phyloP scores from a whole-genome alignment of 2,113 vertebrate species.

The Callaeas wilsoni region DNA sequence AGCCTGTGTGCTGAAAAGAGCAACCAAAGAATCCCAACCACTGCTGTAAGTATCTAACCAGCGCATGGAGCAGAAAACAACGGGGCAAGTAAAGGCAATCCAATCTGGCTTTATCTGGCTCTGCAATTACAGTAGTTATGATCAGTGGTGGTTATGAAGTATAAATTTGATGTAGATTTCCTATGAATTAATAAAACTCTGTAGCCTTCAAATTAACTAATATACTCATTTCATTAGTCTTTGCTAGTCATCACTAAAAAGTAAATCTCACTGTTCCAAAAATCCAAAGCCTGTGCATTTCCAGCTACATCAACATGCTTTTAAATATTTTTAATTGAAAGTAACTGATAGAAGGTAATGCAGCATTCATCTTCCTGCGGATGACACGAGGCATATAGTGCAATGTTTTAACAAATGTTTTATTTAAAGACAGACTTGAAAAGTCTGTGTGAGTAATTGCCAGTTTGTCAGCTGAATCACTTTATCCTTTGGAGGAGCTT shows the following conservation, averaged over 20 bases:
- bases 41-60: not conserved
- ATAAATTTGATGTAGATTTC: not conserved
- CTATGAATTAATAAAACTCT: not conserved
- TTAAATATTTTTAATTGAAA: constrained; percentile 56
- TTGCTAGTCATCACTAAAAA: not conserved
- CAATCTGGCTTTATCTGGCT: not conserved
- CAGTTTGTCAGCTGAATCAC: constrained; percentile 71
- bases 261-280: not conserved
- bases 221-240: not conserved
- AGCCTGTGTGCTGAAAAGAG: not conserved
- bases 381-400: constrained; percentile 36
- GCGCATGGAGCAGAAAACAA: not conserved
- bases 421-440: constrained; percentile 68
- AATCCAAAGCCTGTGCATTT: not conserved
- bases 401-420: constrained; percentile 62
- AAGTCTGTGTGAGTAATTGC: constrained; percentile 66
- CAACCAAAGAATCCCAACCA: not conserved
- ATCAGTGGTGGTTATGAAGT: not conserved
- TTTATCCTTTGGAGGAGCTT: constrained; percentile 58
- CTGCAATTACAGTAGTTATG: not conserved
- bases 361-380: constrained; percentile 46
- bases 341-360: constrained; percentile 31
- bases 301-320: not conserved
- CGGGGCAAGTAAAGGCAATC: not conserved
- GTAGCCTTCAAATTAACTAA: not conserved